Evolutionary conservation across 2,113 vertebrate genomes (phyloP), one percentile per base, ranked within the genome.

Genomic region (Bubalus kerabau): DNA sequence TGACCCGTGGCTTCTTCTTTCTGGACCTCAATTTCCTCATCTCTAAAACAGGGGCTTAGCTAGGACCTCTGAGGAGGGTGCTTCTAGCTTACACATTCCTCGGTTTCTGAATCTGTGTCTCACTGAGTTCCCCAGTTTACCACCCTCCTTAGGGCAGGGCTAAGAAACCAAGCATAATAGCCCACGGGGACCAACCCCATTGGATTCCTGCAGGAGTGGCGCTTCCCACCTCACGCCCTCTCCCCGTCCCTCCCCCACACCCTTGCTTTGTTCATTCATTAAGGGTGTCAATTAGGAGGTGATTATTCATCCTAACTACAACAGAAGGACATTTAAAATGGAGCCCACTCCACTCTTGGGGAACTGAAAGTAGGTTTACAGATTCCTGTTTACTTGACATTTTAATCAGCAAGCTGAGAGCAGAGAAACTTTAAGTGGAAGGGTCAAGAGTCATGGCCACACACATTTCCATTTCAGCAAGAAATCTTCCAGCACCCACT

Each of bases 331-430:
- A 36, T 56, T 64, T 89, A 76, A 28, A 84, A 60, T 17, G 46
- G n/a, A 60, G 23, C 32, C 40, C 43, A 52, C 14, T 16, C 64
- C 59, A 13, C 60, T 36, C 26, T 10, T 21, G 71, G 50, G n/a
- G 76, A 62, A 46, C 36, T 26, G 17, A 64, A 56, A 81, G 13
- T 36, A 46, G 57, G 23, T 54, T 92, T 74, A 80, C 21, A 71
- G 30, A 46, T 74, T 48, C 32, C 59, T 89, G 78, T 85, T 92
- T 76, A 74, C 82, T 87, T 84, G 94, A 91, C 96, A 85, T 94
- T 96, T 97, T 64, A 89, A 94, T 60, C 50, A 92, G 74, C 5
- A 36, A 56, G 28, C 54, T 13, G 36, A 67, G 83, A 94, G 57
- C 92, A 60, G 43, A 94, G 83, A 88, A 43, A 24, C 36, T 59